A percentile compares a stretch with the other conserved stretches of the same genome.
phyloP scores from a whole-genome alignment of 2,888 invertebrate genomes.

The Epinotia ramella region DNA sequence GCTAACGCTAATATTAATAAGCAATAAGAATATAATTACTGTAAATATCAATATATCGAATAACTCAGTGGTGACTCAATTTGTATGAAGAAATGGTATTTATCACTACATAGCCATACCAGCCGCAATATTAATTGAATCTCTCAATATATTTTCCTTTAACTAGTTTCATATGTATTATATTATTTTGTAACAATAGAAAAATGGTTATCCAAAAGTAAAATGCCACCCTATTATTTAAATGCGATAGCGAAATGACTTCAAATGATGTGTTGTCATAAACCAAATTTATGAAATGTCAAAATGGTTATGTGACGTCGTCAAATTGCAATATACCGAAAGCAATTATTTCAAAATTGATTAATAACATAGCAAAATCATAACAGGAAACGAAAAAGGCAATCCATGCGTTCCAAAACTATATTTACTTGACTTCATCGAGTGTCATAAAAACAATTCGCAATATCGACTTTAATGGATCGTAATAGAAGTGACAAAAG shows the following conservation, averaged over 20 bases:
- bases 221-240: too few species aligned
- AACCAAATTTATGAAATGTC: not conserved
- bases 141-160: too few species aligned
- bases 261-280: not conserved
- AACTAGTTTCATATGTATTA: too few species aligned
- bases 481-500: slow-evolving; percentile 27
- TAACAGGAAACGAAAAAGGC: slow-evolving; percentile 34
- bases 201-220: too few species aligned
- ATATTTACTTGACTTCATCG: slow-evolving; percentile 24
- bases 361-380: slow-evolving; percentile 25
- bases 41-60: too few species aligned
- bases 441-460: slow-evolving; percentile 8
- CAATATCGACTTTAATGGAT: slow-evolving; percentile 11
- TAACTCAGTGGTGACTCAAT: too few species aligned
- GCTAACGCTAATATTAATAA: too few species aligned
- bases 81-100: too few species aligned
- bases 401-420: slow-evolving; percentile 24
- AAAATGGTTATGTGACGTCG: not conserved
- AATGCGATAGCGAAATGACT: not conserved
- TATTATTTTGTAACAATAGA: too few species aligned
- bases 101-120: too few species aligned
- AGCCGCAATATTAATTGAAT: too few species aligned
- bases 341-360: slow-evolving; percentile 31
- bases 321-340: not conserved
- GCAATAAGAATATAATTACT: too few species aligned